These are phyloP conservation scores for Saccostrea glomerata DNA, from an alignment of 1,140 invertebrate species.

Conservation along the genomic window DNA sequence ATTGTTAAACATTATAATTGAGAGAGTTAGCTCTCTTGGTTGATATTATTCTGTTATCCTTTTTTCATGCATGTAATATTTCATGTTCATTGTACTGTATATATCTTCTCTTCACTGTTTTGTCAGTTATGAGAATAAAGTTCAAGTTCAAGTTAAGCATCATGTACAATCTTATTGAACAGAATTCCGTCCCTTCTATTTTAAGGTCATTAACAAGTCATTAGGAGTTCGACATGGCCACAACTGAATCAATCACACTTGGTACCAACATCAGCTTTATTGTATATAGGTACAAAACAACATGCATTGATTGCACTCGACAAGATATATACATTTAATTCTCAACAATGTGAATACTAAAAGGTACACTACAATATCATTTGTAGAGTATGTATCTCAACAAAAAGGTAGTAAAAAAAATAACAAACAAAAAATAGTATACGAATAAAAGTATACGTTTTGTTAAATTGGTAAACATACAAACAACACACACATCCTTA, in stretches of 20 bases:
- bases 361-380: slow-evolving; percentile 23
- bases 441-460: not conserved
- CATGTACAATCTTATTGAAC: too few species aligned
- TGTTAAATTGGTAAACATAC: not conserved
- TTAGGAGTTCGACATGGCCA: not conserved
- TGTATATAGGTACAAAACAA: not conserved
- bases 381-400: slow-evolving; percentile 26
- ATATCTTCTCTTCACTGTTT: too few species aligned
- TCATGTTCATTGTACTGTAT: too few species aligned
- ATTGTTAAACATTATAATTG: too few species aligned
- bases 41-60: too few species aligned
- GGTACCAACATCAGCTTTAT: slow-evolving; percentile 5
- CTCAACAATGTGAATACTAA: not conserved
- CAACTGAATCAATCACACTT: not conserved
- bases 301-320: slow-evolving; percentile 12
- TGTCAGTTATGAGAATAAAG: too few species aligned
- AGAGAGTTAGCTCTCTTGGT: too few species aligned
- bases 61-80: too few species aligned
- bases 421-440: not conserved
- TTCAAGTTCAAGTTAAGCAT: too few species aligned
- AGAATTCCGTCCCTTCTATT: too few species aligned
- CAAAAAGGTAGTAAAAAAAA: slow-evolving; percentile 23
- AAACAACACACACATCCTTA: not conserved
- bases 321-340: not conserved
- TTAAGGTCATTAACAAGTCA: not conserved